Conservation (phyloP, 1,140 invertebrate genomes). For the Drosophila tani region DNA sequence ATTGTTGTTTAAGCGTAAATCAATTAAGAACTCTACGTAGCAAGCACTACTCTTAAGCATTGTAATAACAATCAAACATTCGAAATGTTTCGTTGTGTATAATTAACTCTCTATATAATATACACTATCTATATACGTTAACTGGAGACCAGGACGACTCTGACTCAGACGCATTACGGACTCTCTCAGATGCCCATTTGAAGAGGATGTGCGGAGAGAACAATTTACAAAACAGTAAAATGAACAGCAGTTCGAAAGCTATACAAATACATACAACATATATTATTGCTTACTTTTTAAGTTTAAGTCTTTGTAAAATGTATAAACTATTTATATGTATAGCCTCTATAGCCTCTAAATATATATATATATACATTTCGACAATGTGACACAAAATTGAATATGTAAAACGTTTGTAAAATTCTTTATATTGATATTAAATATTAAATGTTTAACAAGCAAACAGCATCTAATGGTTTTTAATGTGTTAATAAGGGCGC, state of each 20-base stretch:
- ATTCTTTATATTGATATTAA: constrained; percentile 77
- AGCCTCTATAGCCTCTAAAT: constrained; percentile 11
- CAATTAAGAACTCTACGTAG: constrained; percentile 18
- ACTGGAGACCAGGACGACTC: constrained; percentile 2
- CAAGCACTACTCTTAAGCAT: constrained; percentile 20
- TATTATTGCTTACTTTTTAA: constrained; percentile 50
- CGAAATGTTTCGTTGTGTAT: constrained; percentile 54
- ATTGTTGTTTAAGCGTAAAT: constrained; percentile 48
- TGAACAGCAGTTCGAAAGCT: constrained; percentile 36
- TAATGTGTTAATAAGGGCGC: no score
- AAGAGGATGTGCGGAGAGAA: constrained; percentile 9
- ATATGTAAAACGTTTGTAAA: constrained; percentile 69
- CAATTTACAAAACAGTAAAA: constrained; percentile 13
- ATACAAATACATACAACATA: constrained; percentile 22
- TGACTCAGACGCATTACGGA: constrained; percentile 11
- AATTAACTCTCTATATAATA: constrained; percentile 26
- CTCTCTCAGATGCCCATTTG: constrained; percentile 1
- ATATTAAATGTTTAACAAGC: constrained; percentile 78
- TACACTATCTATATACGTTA: constrained; percentile 3
- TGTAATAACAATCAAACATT: constrained; percentile 52
- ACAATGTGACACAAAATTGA: constrained; percentile 62
- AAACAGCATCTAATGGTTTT: constrained; percentile 6
- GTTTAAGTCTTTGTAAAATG: constrained; percentile 63
- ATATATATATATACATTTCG: constrained; percentile 61
- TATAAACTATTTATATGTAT: constrained; percentile 65